Conservation (phyloP, 2,888 invertebrate species). For the Cerastis leucographa region DNA sequence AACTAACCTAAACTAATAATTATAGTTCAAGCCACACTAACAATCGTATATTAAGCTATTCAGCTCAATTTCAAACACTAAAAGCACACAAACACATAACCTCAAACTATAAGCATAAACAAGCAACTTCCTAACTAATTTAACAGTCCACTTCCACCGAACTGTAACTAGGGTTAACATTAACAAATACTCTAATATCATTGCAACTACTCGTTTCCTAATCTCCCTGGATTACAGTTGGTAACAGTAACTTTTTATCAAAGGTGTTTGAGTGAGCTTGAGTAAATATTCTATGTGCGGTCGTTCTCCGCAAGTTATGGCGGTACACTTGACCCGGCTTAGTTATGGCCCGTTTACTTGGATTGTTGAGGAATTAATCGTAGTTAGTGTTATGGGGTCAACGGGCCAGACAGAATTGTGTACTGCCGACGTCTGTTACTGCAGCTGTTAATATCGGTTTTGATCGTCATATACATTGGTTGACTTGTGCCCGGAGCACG, state of each 20-base stretch:
- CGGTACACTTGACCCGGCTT: conserved; percentile 69
- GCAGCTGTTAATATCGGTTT: conserved; percentile 11
- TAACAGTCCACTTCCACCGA: conserved; percentile 41
- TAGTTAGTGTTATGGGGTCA: conserved; percentile 63
- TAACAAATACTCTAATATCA: conserved; percentile 49
- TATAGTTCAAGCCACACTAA: conserved; percentile 3
- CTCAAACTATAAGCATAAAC: conserved; percentile 52
- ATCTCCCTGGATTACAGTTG: conserved; percentile 57
- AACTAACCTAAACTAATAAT: conserved; percentile 17
- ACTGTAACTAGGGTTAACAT: conserved; percentile 47
- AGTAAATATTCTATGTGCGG: conserved; percentile 80
- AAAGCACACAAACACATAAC: conserved; percentile 39
- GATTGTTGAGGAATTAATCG: conserved; percentile 66
- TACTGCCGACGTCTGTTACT: conserved; percentile 29
- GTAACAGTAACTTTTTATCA: conserved; percentile 67
- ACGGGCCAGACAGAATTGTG: conserved; percentile 35
- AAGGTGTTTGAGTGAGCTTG: conserved; percentile 64
- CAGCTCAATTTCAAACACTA: conserved; percentile 54
- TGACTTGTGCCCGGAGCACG: not conserved
- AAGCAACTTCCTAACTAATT: conserved; percentile 52
- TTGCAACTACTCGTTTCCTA: conserved; percentile 52
- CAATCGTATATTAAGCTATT: conserved; percentile 26
- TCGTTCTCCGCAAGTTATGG: conserved; percentile 74
- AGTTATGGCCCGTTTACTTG: conserved; percentile 66
- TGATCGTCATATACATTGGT: not conserved